Percentiles rank a stretch among this genome's conserved stretches.
These are phyloP conservation scores for Tribolium castaneum DNA, from an alignment of 1,140 invertebrate genomes.

Conservation along the genomic window DNA sequence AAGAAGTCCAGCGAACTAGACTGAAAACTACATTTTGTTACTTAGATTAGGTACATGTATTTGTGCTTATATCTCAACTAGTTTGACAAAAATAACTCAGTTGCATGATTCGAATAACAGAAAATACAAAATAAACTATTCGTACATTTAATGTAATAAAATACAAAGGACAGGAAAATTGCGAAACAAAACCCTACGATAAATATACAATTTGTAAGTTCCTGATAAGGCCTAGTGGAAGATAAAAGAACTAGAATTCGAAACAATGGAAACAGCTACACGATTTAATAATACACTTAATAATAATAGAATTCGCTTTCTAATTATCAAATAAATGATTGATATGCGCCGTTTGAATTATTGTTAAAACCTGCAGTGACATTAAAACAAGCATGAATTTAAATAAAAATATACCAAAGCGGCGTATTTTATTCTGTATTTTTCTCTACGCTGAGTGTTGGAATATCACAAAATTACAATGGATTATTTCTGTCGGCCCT, in stretches of 20 bases:
- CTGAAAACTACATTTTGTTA: constrained; percentile 4
- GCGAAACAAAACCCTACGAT: constrained; percentile 7
- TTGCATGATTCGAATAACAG: constrained; percentile 18
- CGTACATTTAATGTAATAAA: constrained; percentile 22
- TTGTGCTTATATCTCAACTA: constrained; percentile 27
- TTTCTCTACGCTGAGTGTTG: background rate
- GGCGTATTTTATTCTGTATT: background rate
- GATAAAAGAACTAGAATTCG: constrained; percentile 13
- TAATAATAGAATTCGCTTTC: constrained; percentile 25
- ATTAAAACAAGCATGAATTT: constrained; percentile 15
- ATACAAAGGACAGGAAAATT: constrained; percentile 5
- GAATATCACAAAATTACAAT: constrained; percentile 21
- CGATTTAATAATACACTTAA: constrained; percentile 36
- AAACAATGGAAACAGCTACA: constrained; percentile 21
- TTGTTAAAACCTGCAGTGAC: constrained; percentile 13
- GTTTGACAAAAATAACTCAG: background rate
- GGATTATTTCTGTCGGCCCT: background rate
- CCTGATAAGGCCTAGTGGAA: background rate
- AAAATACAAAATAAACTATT: constrained; percentile 24
- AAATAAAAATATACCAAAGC: constrained; percentile 22
- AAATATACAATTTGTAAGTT: background rate
- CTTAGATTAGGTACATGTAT: constrained; percentile 4
- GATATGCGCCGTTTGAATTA: constrained; percentile 22
- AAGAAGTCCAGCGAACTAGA: constrained; percentile 23
- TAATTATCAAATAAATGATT: constrained; percentile 24